Evolutionary conservation across 2,113 vertebrate species (phyloP).

Genomic region (Protobothrops flavoviridis): DNA sequence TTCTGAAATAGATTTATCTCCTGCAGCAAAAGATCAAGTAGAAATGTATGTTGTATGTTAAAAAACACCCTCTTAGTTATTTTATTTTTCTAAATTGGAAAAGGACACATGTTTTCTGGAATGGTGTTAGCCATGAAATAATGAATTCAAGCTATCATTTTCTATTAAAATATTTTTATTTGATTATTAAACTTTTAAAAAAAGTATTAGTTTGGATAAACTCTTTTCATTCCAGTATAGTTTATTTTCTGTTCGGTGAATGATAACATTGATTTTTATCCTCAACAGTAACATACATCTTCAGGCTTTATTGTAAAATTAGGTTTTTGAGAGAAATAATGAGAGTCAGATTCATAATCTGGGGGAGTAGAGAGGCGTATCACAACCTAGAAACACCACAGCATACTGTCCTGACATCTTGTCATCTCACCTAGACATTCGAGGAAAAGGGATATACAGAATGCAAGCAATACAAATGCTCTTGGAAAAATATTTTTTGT

Average conservation of each 20-base stretch:
- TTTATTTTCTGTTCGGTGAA: not conserved
- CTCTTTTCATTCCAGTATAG: not conserved
- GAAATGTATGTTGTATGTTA: slow-evolving; percentile 87
- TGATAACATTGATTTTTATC: not conserved
- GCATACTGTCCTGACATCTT: not conserved
- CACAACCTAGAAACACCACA: not conserved
- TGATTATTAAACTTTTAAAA: not conserved
- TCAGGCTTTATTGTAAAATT: not conserved
- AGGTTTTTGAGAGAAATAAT: not conserved
- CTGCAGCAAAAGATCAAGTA: slow-evolving; percentile 96
- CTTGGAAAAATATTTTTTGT: not conserved
- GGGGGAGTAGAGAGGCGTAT: not conserved
- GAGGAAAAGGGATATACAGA: not conserved
- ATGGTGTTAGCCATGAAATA: not conserved
- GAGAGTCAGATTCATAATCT: not conserved
- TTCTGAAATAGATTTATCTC: slow-evolving; percentile 88
- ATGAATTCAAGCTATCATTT: not conserved
- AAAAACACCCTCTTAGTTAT: not conserved
- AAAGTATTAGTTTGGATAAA: not conserved
- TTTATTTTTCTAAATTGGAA: not conserved
- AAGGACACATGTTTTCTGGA: not conserved
- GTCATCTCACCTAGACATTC: not conserved
- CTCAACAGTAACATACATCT: not conserved
- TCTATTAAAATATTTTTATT: not conserved
- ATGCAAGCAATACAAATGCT: not conserved